Conservation (phyloP, 2,113 vertebrate genomes). For the Albula goreensis region DNA sequence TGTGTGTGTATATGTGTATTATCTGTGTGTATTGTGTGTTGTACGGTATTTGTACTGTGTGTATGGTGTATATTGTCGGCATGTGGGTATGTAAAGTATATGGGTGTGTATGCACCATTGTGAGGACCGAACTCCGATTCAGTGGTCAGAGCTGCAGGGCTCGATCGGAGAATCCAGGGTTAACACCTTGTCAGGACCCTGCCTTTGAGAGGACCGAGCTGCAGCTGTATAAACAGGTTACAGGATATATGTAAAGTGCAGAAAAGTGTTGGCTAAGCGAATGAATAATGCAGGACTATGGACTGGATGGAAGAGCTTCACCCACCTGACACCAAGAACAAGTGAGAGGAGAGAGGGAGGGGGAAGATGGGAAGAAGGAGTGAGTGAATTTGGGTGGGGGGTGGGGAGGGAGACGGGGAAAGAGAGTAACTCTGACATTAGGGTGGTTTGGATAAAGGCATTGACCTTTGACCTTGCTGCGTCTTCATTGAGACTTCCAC, state of each 20-base stretch:
- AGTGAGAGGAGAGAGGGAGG: not conserved
- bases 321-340: not conserved
- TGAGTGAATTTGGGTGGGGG: no score
- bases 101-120: no score
- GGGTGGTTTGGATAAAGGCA: not conserved
- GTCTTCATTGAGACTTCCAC: slow-evolving; percentile 3
- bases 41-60: no score
- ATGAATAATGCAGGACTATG: not conserved
- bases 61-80: no score
- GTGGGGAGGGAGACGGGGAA: not conserved
- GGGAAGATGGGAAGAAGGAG: not conserved
- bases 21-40: no score
- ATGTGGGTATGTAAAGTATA: no score
- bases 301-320: not conserved
- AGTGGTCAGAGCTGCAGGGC: not conserved
- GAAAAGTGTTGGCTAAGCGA: not conserved
- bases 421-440: not conserved
- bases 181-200: not conserved
- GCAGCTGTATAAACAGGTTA: not conserved
- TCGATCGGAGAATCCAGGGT: not conserved
- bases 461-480: not conserved
- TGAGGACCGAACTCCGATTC: no score
- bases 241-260: not conserved
- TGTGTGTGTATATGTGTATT: no score
- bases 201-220: not conserved